phyloP scores from a whole-genome alignment of 2,113 vertebrate genomes.

The Siniperca chuatsi region DNA sequence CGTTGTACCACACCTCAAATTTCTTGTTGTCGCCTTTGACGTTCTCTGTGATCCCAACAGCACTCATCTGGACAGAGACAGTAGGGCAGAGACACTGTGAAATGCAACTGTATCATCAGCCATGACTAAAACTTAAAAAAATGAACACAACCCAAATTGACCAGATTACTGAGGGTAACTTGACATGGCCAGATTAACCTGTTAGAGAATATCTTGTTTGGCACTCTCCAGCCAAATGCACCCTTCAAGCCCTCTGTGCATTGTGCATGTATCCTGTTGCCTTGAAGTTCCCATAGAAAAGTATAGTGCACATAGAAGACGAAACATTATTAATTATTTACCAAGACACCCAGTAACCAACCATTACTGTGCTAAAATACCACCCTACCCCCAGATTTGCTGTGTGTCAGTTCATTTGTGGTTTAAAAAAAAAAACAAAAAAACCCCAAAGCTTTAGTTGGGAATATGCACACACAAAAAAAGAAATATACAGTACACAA shows the following conservation, averaged over 20 bases:
- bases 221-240: no score
- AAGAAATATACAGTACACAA: no score
- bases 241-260: neutral
- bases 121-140: neutral
- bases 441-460: no score
- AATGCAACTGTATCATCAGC: neutral
- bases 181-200: neutral
- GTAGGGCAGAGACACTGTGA: neutral
- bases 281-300: neutral
- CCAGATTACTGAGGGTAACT: neutral
- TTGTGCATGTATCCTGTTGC: neutral
- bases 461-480: no score
- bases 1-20: constrained; percentile 95
- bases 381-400: no score
- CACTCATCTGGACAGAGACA: constrained; percentile 87
- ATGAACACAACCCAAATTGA: neutral
- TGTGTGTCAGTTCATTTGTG: no score
- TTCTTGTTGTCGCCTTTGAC: constrained; percentile 94
- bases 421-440: no score
- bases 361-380: no score
- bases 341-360: no score
- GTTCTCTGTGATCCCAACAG: constrained; percentile 94
- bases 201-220: neutral
- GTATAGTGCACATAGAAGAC: neutral
- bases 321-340: no score